Evolutionary conservation across 2,888 invertebrate species (phyloP).

Genomic region (Oligia strigilis): DNA sequence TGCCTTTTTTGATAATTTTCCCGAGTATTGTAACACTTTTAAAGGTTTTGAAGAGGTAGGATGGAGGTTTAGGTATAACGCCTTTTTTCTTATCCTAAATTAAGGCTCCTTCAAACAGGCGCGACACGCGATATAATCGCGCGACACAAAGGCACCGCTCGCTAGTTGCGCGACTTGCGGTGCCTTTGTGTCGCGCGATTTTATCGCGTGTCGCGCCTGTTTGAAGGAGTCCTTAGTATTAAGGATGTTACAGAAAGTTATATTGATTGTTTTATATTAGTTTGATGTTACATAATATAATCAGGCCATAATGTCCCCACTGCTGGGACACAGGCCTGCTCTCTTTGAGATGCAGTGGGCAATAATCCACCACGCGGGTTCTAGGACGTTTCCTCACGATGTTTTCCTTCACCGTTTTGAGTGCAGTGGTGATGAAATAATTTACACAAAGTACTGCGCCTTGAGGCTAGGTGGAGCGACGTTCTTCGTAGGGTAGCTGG

Average conservation of each 20-base stretch:
- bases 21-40: constrained; percentile 10
- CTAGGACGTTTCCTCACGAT: background rate
- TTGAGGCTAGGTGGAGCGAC: no score
- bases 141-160: no score
- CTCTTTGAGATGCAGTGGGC: background rate
- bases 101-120: no score
- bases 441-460: background rate
- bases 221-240: no score
- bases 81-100: background rate
- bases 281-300: background rate
- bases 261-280: background rate
- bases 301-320: background rate
- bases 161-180: no score
- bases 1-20: constrained; percentile 69
- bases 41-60: background rate
- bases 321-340: background rate
- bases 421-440: background rate
- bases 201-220: no score
- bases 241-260: no score
- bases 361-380: background rate
- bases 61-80: background rate
- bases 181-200: no score
- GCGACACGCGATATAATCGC: no score
- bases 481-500: no score
- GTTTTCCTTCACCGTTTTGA: background rate